phyloP scores from a whole-genome alignment of 2,113 vertebrate genomes.

The Aramus guarauna region DNA sequence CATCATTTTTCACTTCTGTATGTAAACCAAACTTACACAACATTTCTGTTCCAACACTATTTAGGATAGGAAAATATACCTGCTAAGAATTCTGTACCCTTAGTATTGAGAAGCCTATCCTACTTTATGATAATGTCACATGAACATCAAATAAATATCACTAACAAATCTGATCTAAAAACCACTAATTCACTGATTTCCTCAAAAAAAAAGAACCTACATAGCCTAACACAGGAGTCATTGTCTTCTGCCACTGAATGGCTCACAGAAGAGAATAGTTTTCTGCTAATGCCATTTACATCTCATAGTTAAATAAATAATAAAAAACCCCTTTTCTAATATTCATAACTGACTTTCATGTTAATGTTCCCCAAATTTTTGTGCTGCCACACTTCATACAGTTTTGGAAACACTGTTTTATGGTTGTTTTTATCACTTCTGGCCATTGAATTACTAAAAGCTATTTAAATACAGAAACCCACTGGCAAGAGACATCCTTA shows the following conservation, averaged over 20 bases:
- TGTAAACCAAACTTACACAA: not conserved
- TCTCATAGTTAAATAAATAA: not conserved
- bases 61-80: not conserved
- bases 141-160: not conserved
- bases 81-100: not conserved
- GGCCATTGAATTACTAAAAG: not conserved
- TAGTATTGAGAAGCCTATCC: not conserved
- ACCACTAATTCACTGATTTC: not conserved
- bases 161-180: not conserved
- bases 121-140: not conserved
- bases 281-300: not conserved
- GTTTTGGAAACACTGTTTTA: not conserved
- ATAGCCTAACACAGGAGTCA: not conserved
- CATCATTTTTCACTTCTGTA: not conserved
- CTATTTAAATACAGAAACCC: not conserved
- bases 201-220: not conserved
- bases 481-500: not conserved
- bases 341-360: not conserved
- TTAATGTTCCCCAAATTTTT: not conserved
- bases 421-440: not conserved
- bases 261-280: not conserved
- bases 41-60: not conserved
- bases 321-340: not conserved
- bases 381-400: not conserved
- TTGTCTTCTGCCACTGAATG: not conserved